A percentile compares a stretch with the other conserved stretches of the same genome.
Evolutionary conservation across 2,888 invertebrate genomes (phyloP).

Genomic region (Drosophila anomalata): DNA sequence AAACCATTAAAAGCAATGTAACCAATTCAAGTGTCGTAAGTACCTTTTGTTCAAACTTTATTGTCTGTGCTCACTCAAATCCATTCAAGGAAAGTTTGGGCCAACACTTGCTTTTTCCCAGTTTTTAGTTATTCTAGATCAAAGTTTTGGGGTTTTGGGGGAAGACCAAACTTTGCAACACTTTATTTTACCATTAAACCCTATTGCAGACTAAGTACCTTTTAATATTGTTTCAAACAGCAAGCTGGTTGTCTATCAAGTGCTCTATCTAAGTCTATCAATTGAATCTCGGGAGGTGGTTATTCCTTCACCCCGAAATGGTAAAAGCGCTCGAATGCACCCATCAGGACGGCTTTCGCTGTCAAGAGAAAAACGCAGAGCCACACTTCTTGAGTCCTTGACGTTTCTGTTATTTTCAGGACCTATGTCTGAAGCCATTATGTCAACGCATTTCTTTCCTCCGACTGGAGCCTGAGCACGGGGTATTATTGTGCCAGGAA

Average conservation of each 20-base stretch:
- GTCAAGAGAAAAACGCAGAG: slow-evolving; percentile 1
- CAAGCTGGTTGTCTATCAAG: background rate
- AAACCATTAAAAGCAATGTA: background rate
- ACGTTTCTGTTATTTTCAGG: background rate
- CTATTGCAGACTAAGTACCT: background rate
- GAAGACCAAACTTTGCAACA: background rate
- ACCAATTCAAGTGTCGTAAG: background rate
- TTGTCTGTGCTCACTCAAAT: too few species aligned
- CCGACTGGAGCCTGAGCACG: background rate
- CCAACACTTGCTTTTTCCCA: background rate
- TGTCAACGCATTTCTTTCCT: slow-evolving; percentile 9
- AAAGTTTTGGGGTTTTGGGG: background rate
- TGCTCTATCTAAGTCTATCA: too few species aligned
- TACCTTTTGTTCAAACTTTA: background rate
- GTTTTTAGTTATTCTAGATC: background rate
- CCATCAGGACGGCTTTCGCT: background rate
- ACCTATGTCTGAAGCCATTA: slow-evolving; percentile 11
- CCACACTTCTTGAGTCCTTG: background rate
- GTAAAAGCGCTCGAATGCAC: background rate
- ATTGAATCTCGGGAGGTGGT: slow-evolving; percentile 9
- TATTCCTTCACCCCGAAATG: background rate
- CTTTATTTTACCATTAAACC: background rate
- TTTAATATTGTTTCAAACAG: background rate
- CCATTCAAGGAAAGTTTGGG: background rate
- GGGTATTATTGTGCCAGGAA: slow-evolving; percentile 8